Evolutionary conservation across 2,888 invertebrate species (phyloP), one percentile per base, ranked within the genome.

Genomic region (Ormyrus pomaceus): DNA sequence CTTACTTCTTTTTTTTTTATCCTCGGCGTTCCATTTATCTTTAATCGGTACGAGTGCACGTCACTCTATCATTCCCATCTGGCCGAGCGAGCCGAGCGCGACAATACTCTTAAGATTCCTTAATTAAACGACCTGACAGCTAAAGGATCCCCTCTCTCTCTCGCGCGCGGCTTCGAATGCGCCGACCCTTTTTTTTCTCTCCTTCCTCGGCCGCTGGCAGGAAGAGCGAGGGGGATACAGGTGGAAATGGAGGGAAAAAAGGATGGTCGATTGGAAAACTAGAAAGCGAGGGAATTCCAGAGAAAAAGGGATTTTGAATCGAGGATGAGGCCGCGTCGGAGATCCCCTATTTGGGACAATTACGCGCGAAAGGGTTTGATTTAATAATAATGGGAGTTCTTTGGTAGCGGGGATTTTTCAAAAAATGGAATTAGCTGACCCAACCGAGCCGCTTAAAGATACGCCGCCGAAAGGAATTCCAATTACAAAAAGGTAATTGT

Each of bases 71-170:
- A 80, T 80, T 79, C 69, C 72, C 77, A 84, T 83, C 84, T 77
- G 76, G 76, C 79, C 79, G 46, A 61, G 55, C 61, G 48, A 66
- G 48, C 59, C 50, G 19, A 8, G 64, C 48, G 77, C 72, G 66
- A 71, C 74, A 75, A 78, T 77, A 81, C 80, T 75, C 78, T 78
- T 83, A 85, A 87, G 85, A 86, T 87, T 86, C 89, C 85, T 89
- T 89, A 89, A 89, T 89, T 89, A 88, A 89, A 88, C 87, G 87
- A 81, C 84, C 85, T 87, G 89, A 88, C 88, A 89, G 86, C 87
- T 86, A 86, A 87, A 86, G 86, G 83, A 76, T 58, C 82, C 84
- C 59, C 73, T 68, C 53, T 65, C 53, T 65, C 7, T 6, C 55
- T 19, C 11, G 19, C 11, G 11, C n/a, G 65, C 11, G n/a, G 77